Conservation (phyloP, 2,113 vertebrate genomes). For the Lepisosteus osseus region DNA sequence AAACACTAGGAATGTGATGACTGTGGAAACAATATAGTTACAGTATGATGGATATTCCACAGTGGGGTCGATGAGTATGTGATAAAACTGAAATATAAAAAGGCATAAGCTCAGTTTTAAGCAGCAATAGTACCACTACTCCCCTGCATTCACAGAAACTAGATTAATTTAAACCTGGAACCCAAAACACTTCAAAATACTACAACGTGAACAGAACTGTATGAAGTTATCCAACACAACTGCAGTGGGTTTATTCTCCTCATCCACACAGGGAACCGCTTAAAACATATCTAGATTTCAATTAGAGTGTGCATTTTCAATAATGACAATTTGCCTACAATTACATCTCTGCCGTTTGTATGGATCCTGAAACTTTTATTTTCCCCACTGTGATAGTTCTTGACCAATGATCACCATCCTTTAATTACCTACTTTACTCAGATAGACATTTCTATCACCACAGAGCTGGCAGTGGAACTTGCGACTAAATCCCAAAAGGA, state of each 20-base stretch:
- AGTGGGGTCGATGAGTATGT: too few species aligned
- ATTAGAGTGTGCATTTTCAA: constrained; percentile 17
- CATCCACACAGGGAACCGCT: constrained; percentile 1
- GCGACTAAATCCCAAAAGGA: constrained; percentile 23
- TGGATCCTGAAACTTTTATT: constrained; percentile 16
- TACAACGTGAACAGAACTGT: constrained; percentile 3
- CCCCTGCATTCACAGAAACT: too few species aligned
- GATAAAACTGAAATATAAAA: too few species aligned
- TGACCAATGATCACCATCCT: constrained; percentile 26
- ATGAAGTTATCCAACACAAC: constrained; percentile 24
- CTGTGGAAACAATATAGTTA: too few species aligned
- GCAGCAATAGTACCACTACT: too few species aligned
- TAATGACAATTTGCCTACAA: constrained; percentile 25
- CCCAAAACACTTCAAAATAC: neutral
- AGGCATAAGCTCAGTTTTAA: too few species aligned
- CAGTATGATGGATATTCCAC: too few species aligned
- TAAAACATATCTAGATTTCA: constrained; percentile 25
- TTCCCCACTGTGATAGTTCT: constrained; percentile 22
- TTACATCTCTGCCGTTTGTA: constrained; percentile 14
- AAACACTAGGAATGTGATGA: too few species aligned
- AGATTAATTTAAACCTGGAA: too few species aligned
- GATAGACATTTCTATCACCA: constrained; percentile 25
- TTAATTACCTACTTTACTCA: constrained; percentile 31
- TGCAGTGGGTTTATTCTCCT: constrained; percentile 5
- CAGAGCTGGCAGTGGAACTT: constrained; percentile 24